Conservation (phyloP, 2,113 vertebrate species). For the Cichladusa arquata region DNA sequence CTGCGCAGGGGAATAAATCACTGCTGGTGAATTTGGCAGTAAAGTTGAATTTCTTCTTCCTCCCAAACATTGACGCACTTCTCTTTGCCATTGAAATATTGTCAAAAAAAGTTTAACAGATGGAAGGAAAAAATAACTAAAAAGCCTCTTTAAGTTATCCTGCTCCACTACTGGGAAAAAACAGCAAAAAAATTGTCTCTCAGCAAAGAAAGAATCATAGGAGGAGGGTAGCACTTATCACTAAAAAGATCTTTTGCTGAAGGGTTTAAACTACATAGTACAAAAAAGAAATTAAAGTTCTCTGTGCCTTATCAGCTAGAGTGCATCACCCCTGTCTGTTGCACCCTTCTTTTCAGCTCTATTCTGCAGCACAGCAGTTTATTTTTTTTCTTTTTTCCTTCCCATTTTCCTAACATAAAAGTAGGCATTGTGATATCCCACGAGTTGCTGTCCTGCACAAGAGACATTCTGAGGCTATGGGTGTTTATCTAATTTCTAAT, state of each 20-base stretch:
- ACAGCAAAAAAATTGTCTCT: neutral
- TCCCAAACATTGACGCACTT: neutral
- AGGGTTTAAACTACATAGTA: neutral
- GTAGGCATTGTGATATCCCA: neutral
- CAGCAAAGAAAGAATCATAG: neutral
- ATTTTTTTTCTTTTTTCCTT: neutral
- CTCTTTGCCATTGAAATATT: neutral
- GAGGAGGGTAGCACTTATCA: neutral
- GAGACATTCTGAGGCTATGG: neutral
- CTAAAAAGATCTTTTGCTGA: neutral
- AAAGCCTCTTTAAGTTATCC: neutral
- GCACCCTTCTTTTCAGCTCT: neutral
- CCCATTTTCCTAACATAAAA: neutral
- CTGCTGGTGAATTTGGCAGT: neutral
- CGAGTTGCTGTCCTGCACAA: neutral
- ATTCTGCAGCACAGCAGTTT: neutral
- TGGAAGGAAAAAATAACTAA: neutral
- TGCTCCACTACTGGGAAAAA: neutral
- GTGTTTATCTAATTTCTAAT: neutral
- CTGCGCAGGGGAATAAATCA: neutral
- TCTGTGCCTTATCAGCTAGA: neutral
- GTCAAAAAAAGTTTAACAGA: neutral
- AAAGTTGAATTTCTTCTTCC: slow-evolving; percentile 1
- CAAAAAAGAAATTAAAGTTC: neutral
- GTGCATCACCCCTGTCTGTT: neutral